phyloP scores from a whole-genome alignment of 2,113 vertebrate species.

The Ptyas mucosa region DNA sequence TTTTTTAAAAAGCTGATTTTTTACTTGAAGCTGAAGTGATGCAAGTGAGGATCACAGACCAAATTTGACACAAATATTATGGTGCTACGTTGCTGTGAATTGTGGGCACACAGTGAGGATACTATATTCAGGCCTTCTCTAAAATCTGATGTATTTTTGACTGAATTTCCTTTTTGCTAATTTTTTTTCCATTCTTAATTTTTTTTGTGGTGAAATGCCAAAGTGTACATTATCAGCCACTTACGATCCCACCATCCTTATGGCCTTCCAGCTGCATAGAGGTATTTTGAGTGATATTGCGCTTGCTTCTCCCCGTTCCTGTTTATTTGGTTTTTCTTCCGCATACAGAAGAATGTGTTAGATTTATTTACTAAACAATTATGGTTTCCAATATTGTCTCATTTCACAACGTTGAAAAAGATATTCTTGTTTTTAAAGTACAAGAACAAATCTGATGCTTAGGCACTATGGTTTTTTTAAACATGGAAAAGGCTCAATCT shows the following conservation, averaged over 20 bases:
- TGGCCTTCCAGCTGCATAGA: background rate
- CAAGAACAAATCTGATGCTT: conserved; percentile 10
- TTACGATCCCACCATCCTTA: background rate
- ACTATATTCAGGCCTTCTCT: background rate
- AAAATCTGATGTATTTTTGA: background rate
- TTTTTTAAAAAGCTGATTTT: background rate
- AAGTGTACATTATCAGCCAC: background rate
- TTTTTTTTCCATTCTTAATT: background rate
- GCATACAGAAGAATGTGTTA: background rate
- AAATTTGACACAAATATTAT: background rate
- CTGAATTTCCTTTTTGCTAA: background rate
- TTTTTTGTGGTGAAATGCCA: background rate
- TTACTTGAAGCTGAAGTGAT: background rate
- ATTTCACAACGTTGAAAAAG: background rate
- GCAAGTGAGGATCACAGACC: background rate
- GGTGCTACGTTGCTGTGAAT: background rate
- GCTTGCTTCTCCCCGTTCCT: background rate
- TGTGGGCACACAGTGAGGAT: background rate
- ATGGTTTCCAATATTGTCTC: background rate
- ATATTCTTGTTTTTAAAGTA: background rate
- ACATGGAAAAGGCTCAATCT: background rate
- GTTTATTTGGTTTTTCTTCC: conserved; percentile 12
- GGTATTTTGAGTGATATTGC: conserved; percentile 1
- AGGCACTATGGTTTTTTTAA: background rate
- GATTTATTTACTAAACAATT: conserved; percentile 12